These are phyloP conservation scores for Nyleta sp. DNA, from an alignment of 2,888 invertebrate species.

Conservation along the genomic window DNA sequence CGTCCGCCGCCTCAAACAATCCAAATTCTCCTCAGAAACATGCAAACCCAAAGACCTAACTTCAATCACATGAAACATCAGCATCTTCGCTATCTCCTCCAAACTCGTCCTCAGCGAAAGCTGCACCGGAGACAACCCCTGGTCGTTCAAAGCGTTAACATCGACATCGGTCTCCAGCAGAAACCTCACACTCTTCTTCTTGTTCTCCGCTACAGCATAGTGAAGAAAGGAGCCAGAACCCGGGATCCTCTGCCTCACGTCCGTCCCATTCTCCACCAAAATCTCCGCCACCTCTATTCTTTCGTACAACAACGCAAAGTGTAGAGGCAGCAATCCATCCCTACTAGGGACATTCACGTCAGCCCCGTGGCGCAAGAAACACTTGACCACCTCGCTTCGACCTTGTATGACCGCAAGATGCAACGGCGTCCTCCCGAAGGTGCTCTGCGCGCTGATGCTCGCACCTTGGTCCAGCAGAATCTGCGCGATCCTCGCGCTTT, in stretches of 20 bases:
- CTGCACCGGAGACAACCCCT: too few relatives aligned
- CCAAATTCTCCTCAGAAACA: neutral
- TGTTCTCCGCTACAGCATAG: too few relatives aligned
- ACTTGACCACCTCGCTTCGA: neutral
- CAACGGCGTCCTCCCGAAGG: neutral
- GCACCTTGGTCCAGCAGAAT: neutral
- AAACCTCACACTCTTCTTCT: too few relatives aligned
- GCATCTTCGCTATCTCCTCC: too few relatives aligned
- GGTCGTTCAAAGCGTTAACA: too few relatives aligned
- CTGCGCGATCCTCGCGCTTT: neutral
- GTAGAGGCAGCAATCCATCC: neutral
- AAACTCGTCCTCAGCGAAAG: too few relatives aligned
- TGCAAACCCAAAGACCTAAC: neutral
- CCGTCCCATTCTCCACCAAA: too few relatives aligned
- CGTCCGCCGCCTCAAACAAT: neutral
- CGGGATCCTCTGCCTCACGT: too few relatives aligned
- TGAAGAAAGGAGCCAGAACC: too few relatives aligned
- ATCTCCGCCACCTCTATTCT: neutral
- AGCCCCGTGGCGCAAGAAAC: neutral
- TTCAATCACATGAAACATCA: neutral
- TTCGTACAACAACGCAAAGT: neutral
- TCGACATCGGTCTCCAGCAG: too few relatives aligned
- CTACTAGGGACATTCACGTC: neutral
- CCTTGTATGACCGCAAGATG: neutral
- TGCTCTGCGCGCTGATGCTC: neutral